phyloP scores from a whole-genome alignment of 64 coral and sea anemone genomes.

The Catalaphyllia jardinei region DNA sequence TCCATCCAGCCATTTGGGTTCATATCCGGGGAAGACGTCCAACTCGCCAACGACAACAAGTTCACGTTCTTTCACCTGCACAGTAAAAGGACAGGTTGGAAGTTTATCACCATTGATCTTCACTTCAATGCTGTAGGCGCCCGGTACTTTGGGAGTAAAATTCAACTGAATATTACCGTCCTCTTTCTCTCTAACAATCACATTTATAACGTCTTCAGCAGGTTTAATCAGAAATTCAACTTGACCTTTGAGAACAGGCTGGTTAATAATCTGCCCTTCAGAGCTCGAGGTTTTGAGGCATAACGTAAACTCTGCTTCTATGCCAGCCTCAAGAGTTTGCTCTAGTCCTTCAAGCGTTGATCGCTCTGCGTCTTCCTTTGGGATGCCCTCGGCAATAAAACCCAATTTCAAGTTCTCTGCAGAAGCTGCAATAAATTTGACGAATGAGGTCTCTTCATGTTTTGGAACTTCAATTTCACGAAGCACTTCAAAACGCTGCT shows the following conservation, averaged over 20 bases:
- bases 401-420: not conserved
- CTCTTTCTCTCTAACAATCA: not conserved
- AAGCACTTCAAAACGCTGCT: not conserved
- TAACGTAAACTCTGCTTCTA: not conserved
- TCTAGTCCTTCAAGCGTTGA: not conserved
- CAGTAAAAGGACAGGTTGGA: conserved; percentile 7
- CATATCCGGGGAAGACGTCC: not conserved
- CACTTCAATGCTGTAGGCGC: not conserved
- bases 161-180: not conserved
- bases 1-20: not conserved
- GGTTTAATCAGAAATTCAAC: conserved; percentile 5
- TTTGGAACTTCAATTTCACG: not conserved
- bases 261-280: not conserved
- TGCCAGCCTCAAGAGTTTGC: not conserved
- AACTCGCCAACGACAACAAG: not conserved
- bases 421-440: not conserved
- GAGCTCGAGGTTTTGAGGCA: conserved; percentile 4
- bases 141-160: conserved; percentile 13
- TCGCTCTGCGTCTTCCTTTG: not conserved
- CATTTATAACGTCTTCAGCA: not conserved
- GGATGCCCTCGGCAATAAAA: not conserved
- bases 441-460: not conserved
- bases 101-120: conserved; percentile 28
- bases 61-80: conserved; percentile 9
- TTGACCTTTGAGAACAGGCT: not conserved